phyloP scores from a whole-genome alignment of 2,888 invertebrate species.

The Lagria hirta region DNA sequence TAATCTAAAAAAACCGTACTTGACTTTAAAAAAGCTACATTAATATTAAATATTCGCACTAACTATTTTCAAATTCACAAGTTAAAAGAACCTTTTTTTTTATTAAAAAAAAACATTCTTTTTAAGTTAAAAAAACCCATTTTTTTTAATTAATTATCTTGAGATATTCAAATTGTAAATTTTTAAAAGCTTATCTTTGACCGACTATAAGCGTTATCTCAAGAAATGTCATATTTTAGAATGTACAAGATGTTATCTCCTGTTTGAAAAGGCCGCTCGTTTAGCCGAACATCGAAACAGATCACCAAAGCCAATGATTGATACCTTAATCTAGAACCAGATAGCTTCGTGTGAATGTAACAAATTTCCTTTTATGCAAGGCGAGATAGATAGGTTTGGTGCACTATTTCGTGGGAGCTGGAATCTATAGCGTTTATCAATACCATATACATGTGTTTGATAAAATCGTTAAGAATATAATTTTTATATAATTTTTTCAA shows the following conservation, averaged over 20 bases:
- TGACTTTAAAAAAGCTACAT: too few species aligned
- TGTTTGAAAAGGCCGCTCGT: conserved; percentile 4
- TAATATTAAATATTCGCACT: too few species aligned
- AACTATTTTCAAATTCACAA: too few species aligned
- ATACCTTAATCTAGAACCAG: conserved; percentile 39
- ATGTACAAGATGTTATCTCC: conserved; percentile 2
- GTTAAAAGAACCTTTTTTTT: neutral
- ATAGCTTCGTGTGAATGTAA: conserved; percentile 40
- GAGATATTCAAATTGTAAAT: too few species aligned
- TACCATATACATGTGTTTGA: conserved; percentile 1
- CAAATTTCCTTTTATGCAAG: conserved; percentile 33
- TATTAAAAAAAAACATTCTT: too few species aligned
- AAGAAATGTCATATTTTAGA: conserved; percentile 2
- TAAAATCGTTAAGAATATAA: conserved; percentile 9
- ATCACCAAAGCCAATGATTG: conserved; percentile 41
- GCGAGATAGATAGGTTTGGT: conserved; percentile 17
- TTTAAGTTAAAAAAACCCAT: neutral
- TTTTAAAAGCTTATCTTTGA: too few species aligned
- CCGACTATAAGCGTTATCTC: conserved; percentile 3
- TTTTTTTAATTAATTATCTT: neutral
- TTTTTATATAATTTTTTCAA: conserved; percentile 3
- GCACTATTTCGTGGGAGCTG: conserved; percentile 20
- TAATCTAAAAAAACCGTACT: too few species aligned
- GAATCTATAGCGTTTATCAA: conserved; percentile 4
- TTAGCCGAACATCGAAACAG: conserved; percentile 41